Evolutionary conservation across 2,113 vertebrate species (phyloP).

Genomic region (Toxotes chatareus): DNA sequence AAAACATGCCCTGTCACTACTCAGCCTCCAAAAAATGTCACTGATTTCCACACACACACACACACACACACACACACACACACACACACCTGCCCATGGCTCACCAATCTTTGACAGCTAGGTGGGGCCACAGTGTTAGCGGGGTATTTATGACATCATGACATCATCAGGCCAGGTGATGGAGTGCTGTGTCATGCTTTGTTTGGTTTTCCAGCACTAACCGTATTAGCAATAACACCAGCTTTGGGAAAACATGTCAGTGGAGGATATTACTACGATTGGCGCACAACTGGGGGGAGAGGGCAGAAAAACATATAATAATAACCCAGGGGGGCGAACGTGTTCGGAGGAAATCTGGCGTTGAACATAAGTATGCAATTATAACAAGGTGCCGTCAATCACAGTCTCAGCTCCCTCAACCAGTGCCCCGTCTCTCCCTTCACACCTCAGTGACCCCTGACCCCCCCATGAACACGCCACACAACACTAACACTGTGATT

Average conservation of each 20-base stretch:
- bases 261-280: slow-evolving; percentile 39
- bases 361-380: slow-evolving; percentile 42
- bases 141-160: slow-evolving; percentile 61
- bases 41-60: slow-evolving; percentile 44
- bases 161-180: slow-evolving; percentile 71
- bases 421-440: slow-evolving; percentile 18
- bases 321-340: slow-evolving; percentile 28
- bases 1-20: slow-evolving; percentile 72
- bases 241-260: slow-evolving; percentile 68
- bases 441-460: slow-evolving; percentile 53
- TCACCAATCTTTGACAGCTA: slow-evolving; percentile 54
- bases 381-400: slow-evolving; percentile 62
- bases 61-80: slow-evolving; percentile 26
- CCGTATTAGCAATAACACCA: slow-evolving; percentile 59
- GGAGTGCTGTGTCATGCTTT: slow-evolving; percentile 72
- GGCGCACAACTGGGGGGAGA: neutral
- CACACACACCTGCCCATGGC: slow-evolving; percentile 27
- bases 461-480: neutral
- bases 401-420: slow-evolving; percentile 17
- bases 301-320: slow-evolving; percentile 33
- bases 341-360: slow-evolving; percentile 36
- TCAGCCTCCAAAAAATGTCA: slow-evolving; percentile 56
- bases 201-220: slow-evolving; percentile 76
- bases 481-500: slow-evolving; percentile 40
- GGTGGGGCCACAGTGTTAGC: slow-evolving; percentile 29